Conservation (phyloP, 2,113 vertebrate genomes). For the Ornithorhynchus anatinus region DNA sequence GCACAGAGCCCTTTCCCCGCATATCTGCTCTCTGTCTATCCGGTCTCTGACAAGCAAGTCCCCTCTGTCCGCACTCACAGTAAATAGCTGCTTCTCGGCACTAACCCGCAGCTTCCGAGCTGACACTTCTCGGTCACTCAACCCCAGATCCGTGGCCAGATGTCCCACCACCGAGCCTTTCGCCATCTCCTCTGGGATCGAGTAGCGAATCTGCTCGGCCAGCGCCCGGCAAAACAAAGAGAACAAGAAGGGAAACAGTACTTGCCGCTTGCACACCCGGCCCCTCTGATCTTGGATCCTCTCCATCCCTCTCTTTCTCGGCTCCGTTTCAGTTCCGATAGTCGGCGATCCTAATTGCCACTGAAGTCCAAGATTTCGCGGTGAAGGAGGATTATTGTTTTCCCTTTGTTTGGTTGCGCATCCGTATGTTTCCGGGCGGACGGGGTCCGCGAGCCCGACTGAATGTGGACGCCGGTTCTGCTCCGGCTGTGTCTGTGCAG, state of each 20-base stretch:
- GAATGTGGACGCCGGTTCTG: background rate
- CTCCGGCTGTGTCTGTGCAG: background rate
- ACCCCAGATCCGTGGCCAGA: slow-evolving; percentile 71
- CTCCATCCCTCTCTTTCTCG: background rate
- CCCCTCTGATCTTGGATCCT: background rate
- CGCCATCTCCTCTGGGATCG: slow-evolving; percentile 72
- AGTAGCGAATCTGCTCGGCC: slow-evolving; percentile 68
- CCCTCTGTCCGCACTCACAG: slow-evolving; percentile 66
- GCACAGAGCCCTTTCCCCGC: slow-evolving; percentile 60
- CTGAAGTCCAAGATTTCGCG: background rate
- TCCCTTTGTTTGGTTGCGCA: background rate
- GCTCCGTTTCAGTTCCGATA: background rate
- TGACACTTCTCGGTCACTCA: slow-evolving; percentile 57
- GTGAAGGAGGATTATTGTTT: background rate
- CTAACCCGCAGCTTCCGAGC: slow-evolving; percentile 68
- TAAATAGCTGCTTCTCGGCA: slow-evolving; percentile 69
- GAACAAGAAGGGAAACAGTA: slow-evolving; percentile 68
- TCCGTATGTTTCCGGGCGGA: background rate
- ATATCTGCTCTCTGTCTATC: slow-evolving; percentile 76
- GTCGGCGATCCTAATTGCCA: background rate
- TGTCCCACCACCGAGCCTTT: slow-evolving; percentile 76
- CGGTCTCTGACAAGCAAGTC: slow-evolving; percentile 73
- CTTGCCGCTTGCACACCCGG: slow-evolving; percentile 26
- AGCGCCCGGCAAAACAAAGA: slow-evolving; percentile 50
- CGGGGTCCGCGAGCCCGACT: background rate